Conservation (phyloP, 2,113 vertebrate species). For the Pseudopipra pipra region DNA sequence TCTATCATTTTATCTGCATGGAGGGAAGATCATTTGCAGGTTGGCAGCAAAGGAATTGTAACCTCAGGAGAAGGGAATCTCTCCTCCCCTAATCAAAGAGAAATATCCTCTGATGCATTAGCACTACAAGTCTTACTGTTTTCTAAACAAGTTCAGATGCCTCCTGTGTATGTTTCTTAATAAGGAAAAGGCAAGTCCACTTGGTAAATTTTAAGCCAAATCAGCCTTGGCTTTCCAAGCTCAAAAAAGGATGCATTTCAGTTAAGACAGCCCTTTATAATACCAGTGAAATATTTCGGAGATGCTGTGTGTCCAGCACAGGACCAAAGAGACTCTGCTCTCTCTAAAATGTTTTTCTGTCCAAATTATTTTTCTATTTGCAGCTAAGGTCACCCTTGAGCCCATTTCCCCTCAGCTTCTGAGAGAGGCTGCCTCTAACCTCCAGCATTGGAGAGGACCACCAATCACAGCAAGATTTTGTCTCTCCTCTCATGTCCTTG, state of each 20-base stretch:
- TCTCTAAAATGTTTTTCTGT: background rate
- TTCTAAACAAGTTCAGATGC: background rate
- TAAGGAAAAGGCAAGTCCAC: background rate
- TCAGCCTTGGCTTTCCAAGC: background rate
- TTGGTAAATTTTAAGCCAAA: background rate
- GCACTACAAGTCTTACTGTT: background rate
- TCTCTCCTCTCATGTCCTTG: background rate
- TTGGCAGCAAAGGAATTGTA: background rate
- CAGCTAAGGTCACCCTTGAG: background rate
- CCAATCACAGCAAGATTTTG: background rate
- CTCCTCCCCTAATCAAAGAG: background rate
- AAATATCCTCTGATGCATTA: background rate
- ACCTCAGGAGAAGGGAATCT: background rate
- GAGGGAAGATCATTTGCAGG: background rate
- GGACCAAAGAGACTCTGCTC: background rate
- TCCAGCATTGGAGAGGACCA: background rate
- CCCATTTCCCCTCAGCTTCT: background rate
- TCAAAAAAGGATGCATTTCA: background rate
- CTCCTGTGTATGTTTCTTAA: background rate
- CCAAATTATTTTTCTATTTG: background rate
- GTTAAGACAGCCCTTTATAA: background rate
- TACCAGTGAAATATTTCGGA: background rate
- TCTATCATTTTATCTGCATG: background rate
- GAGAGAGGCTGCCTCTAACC: background rate
- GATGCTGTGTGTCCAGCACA: fast-evolving